Conservation (phyloP, 2,888 invertebrate species). For the Cynaeus angustus region DNA sequence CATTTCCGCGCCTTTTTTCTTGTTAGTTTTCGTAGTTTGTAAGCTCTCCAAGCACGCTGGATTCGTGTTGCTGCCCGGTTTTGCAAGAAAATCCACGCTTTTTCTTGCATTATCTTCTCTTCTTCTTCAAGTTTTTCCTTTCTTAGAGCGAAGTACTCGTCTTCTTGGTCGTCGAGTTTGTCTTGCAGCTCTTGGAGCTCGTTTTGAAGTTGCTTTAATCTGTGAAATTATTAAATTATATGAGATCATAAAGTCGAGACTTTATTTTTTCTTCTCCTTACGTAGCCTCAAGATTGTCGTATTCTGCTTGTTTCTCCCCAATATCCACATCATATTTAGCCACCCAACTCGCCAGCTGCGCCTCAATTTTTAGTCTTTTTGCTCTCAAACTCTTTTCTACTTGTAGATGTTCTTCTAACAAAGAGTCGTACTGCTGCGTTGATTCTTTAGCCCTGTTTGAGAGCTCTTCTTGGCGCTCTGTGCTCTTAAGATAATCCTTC, state of each 20-base stretch:
- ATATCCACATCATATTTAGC: constrained; percentile 77
- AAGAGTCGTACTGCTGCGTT: constrained; percentile 70
- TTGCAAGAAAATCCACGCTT: constrained; percentile 65
- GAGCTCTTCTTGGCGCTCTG: constrained; percentile 72
- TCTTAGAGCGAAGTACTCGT: constrained; percentile 74
- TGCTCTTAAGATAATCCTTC: constrained; percentile 72
- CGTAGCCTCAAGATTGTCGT: constrained; percentile 70
- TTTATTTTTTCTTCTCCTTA: too few species aligned
- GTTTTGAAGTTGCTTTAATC: constrained; percentile 66
- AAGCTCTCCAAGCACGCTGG: constrained; percentile 67
- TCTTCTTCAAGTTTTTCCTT: constrained; percentile 77
- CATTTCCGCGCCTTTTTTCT: constrained; percentile 54
- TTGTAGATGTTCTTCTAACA: constrained; percentile 72
- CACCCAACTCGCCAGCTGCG: constrained; percentile 75
- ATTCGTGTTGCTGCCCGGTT: constrained; percentile 66
- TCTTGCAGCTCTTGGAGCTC: constrained; percentile 72
- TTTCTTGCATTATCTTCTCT: constrained; percentile 73
- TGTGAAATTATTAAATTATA: constrained; percentile 20
- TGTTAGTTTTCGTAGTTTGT: constrained; percentile 54
- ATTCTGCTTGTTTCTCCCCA: constrained; percentile 74
- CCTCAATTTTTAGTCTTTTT: constrained; percentile 75
- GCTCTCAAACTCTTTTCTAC: constrained; percentile 75
- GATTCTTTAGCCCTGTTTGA: constrained; percentile 72
- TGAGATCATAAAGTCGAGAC: too few species aligned
- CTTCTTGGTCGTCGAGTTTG: constrained; percentile 74